These are phyloP conservation scores for Hapalemur alaotrensis DNA, from an alignment of 2,797 vertebrate species.

Conservation along the genomic window DNA sequence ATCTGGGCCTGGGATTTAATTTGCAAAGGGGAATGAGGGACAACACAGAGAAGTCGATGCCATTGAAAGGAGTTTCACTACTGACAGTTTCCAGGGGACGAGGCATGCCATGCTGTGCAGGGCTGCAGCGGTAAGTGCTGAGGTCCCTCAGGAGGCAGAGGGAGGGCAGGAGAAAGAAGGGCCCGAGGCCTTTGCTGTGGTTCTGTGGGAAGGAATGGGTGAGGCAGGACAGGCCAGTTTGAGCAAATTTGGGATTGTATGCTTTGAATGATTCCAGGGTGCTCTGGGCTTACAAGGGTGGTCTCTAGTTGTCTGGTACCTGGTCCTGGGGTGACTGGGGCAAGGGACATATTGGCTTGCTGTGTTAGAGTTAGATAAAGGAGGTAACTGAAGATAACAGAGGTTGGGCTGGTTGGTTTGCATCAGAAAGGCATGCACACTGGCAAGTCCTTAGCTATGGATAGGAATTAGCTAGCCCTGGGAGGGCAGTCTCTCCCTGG, in stretches of 20 bases:
- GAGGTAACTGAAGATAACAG: not conserved
- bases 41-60: not conserved
- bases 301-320: not conserved
- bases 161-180: not conserved
- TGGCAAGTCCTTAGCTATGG: not conserved
- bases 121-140: not conserved
- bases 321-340: not conserved
- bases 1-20: not conserved
- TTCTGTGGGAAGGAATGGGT: not conserved
- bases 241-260: not conserved
- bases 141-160: not conserved
- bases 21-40: not conserved
- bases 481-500: not conserved
- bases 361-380: not conserved
- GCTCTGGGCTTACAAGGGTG: no score
- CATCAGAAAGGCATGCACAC: not conserved
- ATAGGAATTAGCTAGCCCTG: not conserved
- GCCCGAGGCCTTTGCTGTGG: no score
- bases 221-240: not conserved
- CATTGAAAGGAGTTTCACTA: no score
- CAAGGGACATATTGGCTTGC: not conserved
- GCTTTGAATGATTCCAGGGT: not conserved
- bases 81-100: not conserved
- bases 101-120: no score
- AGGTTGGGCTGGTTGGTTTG: not conserved